Evolutionary conservation across 2,113 vertebrate species (phyloP).

Genomic region (Morone chrysops): DNA sequence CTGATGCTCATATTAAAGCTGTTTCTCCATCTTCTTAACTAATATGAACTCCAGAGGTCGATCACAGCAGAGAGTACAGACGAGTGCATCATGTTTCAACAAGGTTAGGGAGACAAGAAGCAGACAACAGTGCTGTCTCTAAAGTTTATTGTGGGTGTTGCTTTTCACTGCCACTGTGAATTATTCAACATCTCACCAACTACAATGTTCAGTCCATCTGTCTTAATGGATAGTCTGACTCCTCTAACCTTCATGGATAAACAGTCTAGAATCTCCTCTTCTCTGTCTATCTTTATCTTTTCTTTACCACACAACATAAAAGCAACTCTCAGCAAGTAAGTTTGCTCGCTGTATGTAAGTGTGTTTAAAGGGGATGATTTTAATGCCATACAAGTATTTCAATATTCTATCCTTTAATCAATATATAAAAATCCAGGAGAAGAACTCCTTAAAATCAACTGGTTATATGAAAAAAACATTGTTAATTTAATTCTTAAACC

Average conservation of each 20-base stretch:
- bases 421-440: too few species aligned
- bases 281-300: too few species aligned
- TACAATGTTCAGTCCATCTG: accelerated
- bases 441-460: neutral
- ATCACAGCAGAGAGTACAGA: neutral
- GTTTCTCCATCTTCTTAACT: neutral
- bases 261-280: neutral
- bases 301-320: neutral
- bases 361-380: neutral
- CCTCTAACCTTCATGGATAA: neutral
- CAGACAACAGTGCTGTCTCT: neutral
- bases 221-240: neutral
- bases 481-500: neutral
- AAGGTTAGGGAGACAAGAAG: neutral
- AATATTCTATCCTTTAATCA: too few species aligned
- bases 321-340: neutral
- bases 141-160: neutral
- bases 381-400: neutral
- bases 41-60: neutral
- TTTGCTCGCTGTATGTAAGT: neutral
- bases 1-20: neutral
- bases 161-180: constrained; percentile 32
- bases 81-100: neutral
- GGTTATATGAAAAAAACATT: neutral
- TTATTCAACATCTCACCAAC: constrained; percentile 4